These are phyloP conservation scores for Lasius fuliginosus DNA, from an alignment of 2,888 invertebrate species.

Conservation along the genomic window DNA sequence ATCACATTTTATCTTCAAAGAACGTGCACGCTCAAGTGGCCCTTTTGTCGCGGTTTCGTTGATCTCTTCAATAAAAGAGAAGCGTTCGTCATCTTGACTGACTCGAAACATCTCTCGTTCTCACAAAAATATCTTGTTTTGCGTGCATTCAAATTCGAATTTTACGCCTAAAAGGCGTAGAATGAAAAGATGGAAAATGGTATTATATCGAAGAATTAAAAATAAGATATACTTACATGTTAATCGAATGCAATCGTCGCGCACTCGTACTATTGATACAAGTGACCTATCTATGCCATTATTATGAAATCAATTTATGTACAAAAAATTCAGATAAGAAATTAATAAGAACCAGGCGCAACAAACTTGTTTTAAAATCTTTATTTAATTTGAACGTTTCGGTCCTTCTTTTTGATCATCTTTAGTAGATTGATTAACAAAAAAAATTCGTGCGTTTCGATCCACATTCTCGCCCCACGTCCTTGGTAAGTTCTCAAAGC, in stretches of 20 bases:
- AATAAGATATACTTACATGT: too few relatives aligned
- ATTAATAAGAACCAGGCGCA: too few relatives aligned
- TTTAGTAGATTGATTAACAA: too few relatives aligned
- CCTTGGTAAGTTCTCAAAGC: too few relatives aligned
- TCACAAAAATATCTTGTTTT: background rate
- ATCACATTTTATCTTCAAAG: conserved; percentile 22
- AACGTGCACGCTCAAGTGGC: conserved; percentile 26
- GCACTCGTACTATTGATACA: too few relatives aligned
- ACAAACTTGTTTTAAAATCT: too few relatives aligned
- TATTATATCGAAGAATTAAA: background rate
- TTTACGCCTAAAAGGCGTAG: background rate
- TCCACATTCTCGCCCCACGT: too few relatives aligned
- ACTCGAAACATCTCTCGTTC: background rate
- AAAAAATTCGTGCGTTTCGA: too few relatives aligned
- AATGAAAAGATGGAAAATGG: background rate
- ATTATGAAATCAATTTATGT: background rate
- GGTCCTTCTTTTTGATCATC: too few relatives aligned
- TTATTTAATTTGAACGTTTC: too few relatives aligned
- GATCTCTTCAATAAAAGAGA: conserved; percentile 1
- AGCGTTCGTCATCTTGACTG: background rate
- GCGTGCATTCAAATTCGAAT: background rate
- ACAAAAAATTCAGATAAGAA: too few relatives aligned
- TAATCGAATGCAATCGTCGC: too few relatives aligned
- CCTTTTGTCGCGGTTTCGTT: background rate
- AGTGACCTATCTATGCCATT: background rate